Conservation (phyloP, 2,113 vertebrate genomes). For the Pseudorhombus dupliciocellatus region DNA sequence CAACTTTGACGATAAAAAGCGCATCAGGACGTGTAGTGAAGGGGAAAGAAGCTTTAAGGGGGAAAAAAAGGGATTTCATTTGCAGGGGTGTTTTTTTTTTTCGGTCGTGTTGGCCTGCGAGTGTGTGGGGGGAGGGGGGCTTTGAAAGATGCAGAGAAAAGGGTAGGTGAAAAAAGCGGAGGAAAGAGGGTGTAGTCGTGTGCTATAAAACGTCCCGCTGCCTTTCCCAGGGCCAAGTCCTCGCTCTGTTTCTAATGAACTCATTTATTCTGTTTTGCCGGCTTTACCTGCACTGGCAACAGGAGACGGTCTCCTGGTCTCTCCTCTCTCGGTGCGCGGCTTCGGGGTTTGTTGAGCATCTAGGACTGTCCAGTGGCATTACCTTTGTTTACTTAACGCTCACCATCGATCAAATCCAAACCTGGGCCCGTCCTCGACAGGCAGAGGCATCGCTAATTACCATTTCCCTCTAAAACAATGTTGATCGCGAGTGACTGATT, state of each 20-base stretch:
- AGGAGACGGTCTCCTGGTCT: constrained; percentile 43
- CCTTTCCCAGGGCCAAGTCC: constrained; percentile 63
- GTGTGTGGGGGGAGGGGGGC: constrained; percentile 42
- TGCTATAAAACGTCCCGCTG: constrained; percentile 62
- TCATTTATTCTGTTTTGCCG: constrained; percentile 72
- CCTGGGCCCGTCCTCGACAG: constrained; percentile 43
- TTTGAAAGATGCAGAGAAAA: constrained; percentile 37
- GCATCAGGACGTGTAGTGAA: constrained; percentile 71
- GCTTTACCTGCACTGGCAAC: constrained; percentile 64
- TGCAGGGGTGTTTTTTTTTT: too few species aligned
- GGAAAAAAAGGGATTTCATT: constrained; percentile 56
- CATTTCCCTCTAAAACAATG: constrained; percentile 58
- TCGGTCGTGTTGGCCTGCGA: constrained; percentile 59
- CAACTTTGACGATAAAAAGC: constrained; percentile 72
- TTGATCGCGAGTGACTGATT: constrained; percentile 61
- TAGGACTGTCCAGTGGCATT: constrained; percentile 64
- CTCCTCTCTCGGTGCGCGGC: constrained; percentile 39
- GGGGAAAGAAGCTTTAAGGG: constrained; percentile 64
- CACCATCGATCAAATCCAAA: constrained; percentile 61
- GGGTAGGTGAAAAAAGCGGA: constrained; percentile 12
- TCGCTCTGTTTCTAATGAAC: constrained; percentile 67
- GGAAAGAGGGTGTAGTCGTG: constrained; percentile 32
- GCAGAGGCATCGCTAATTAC: constrained; percentile 58
- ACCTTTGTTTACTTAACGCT: constrained; percentile 63
- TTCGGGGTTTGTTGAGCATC: constrained; percentile 69